Conservation (phyloP, 2,888 invertebrate species). For the Tribolium freemani region DNA sequence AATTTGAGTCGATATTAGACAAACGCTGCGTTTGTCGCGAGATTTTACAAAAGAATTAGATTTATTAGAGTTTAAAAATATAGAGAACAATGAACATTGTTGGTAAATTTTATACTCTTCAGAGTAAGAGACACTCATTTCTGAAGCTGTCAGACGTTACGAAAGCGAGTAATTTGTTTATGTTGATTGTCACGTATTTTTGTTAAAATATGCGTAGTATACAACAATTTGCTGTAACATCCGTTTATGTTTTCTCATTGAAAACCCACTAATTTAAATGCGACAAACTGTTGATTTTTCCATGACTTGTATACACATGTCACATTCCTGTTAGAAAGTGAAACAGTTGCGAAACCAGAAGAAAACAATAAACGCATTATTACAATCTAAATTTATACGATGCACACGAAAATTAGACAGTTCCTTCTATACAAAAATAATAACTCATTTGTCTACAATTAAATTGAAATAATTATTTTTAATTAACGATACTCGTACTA, state of each 20-base stretch:
- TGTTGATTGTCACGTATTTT: neutral
- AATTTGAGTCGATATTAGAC: no score
- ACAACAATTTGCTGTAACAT: neutral
- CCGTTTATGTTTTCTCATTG: neutral
- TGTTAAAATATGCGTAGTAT: neutral
- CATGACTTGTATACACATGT: constrained; percentile 3
- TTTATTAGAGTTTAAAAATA: no score
- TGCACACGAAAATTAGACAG: constrained; percentile 16
- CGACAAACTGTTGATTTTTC: constrained; percentile 1
- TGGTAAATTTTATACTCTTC: no score
- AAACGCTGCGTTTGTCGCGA: no score
- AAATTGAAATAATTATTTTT: neutral
- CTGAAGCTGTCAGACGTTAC: no score
- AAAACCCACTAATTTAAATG: constrained; percentile 12
- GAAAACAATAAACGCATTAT: constrained; percentile 12
- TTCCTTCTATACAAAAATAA: neutral
- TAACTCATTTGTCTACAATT: neutral
- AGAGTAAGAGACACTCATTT: no score
- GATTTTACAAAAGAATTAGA: no score
- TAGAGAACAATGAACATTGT: no score
- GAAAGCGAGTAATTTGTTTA: no score
- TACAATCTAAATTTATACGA: neutral
- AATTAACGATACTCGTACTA: neutral
- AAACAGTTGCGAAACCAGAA: constrained; percentile 15
- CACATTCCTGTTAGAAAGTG: constrained; percentile 30